phyloP scores from a whole-genome alignment of 2,888 invertebrate species.

The Drosophila mercatorum region DNA sequence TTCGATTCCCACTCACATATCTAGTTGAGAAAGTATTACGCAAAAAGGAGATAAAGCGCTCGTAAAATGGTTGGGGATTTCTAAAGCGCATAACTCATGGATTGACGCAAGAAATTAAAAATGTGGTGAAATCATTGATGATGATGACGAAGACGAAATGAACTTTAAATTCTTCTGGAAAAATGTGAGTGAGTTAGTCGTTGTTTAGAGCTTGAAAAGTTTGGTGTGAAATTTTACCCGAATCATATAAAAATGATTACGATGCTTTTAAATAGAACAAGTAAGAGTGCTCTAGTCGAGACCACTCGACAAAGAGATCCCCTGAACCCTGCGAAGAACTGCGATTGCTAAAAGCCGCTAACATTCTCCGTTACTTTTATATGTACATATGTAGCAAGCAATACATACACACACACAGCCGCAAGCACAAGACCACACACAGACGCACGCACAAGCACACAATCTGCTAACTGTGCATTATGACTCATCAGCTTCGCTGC shows the following conservation, averaged over 20 bases:
- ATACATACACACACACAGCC: too few relatives aligned
- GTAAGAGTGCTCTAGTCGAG: neutral
- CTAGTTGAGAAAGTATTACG: neutral
- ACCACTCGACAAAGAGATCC: too few relatives aligned
- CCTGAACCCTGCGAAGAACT: too few relatives aligned
- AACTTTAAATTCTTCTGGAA: neutral
- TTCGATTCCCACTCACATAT: neutral
- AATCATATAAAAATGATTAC: neutral
- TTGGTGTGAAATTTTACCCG: neutral
- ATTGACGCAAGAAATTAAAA: neutral
- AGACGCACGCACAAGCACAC: too few relatives aligned
- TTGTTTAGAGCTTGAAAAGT: neutral
- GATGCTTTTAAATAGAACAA: neutral
- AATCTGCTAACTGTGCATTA: too few relatives aligned
- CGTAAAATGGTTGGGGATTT: neutral
- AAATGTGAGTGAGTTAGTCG: constrained; percentile 1
- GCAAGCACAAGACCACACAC: too few relatives aligned
- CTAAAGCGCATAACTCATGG: neutral
- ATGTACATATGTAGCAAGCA: too few relatives aligned
- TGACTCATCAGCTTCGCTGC: too few relatives aligned
- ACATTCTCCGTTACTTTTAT: too few relatives aligned
- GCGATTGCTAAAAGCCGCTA: too few relatives aligned
- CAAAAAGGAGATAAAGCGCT: neutral
- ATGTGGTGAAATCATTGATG: neutral
- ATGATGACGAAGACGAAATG: neutral